Percentiles rank a stretch among this genome's conserved stretches.
Evolutionary conservation across 2,888 invertebrate genomes (phyloP).

Genomic region (Aphodius sticticus): DNA sequence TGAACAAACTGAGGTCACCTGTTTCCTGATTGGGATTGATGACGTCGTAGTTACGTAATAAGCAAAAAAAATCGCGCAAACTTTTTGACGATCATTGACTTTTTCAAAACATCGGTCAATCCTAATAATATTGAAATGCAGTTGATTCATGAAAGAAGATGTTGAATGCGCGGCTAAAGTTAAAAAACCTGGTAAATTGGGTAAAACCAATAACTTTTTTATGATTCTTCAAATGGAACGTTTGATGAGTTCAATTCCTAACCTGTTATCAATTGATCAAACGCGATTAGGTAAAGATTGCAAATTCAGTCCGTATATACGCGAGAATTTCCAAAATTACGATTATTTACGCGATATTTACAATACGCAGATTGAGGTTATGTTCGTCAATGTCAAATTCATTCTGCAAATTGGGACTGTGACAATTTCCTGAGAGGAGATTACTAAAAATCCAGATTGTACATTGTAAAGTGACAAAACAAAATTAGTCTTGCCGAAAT

Average conservation of each 20-base stretch:
- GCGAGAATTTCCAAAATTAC: background rate
- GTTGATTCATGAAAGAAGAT: background rate
- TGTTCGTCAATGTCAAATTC: slow-evolving; percentile 22
- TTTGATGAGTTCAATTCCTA: background rate
- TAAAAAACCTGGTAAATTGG: background rate
- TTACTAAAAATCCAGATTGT: slow-evolving; percentile 14
- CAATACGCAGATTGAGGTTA: slow-evolving; percentile 25
- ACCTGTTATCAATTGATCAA: background rate
- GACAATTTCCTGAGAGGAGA: background rate
- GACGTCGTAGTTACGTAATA: slow-evolving; percentile 20
- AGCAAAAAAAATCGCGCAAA: background rate
- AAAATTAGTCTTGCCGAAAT: slow-evolving; percentile 9
- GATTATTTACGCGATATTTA: background rate
- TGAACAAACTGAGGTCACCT: background rate
- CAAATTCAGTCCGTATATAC: background rate
- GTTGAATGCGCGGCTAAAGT: slow-evolving; percentile 7
- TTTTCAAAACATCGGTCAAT: background rate
- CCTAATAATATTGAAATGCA: background rate
- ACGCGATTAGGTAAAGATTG: background rate
- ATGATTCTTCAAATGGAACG: background rate
- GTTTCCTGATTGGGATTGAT: background rate
- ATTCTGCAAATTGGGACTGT: background rate
- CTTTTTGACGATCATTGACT: background rate
- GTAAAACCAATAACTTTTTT: background rate
- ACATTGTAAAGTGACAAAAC: background rate